Evolutionary conservation across 2,797 vertebrate genomes (phyloP).

Genomic region (Danionella dracula): DNA sequence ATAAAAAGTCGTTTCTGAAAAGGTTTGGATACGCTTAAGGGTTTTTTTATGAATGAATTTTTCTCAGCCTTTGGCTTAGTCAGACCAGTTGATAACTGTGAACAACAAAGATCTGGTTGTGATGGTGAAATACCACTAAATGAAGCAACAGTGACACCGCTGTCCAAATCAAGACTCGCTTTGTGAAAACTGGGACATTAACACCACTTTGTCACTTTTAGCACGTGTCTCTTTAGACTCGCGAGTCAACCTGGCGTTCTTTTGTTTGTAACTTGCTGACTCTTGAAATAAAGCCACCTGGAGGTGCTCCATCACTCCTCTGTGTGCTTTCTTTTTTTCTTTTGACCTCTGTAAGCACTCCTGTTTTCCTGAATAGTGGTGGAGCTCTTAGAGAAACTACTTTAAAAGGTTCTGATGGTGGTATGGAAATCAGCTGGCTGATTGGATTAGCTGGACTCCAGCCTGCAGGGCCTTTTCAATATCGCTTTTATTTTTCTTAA

Average conservation of each 20-base stretch:
- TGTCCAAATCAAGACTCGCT: slow-evolving; percentile 2
- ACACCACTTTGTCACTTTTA: slow-evolving; percentile 8
- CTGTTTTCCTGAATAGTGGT: slow-evolving; percentile 76
- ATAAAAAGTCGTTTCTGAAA: slow-evolving; percentile 1
- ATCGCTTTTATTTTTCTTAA: slow-evolving; percentile 67
- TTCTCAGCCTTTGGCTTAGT: slow-evolving; percentile 4
- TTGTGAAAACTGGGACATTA: background rate
- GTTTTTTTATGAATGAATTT: background rate
- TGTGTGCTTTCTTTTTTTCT: slow-evolving; percentile 36
- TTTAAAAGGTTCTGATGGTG: slow-evolving; percentile 71
- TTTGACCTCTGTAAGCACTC: slow-evolving; percentile 66
- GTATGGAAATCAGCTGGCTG: slow-evolving; percentile 76
- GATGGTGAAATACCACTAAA: background rate
- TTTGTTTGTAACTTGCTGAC: slow-evolving; percentile 51
- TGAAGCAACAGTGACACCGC: background rate
- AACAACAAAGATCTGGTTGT: background rate
- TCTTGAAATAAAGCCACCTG: slow-evolving; percentile 55
- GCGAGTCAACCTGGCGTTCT: slow-evolving; percentile 34
- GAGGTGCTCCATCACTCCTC: slow-evolving; percentile 35
- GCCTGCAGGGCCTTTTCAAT: slow-evolving; percentile 66
- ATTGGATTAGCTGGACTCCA: slow-evolving; percentile 74
- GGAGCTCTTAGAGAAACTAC: slow-evolving; percentile 77
- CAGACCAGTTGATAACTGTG: background rate
- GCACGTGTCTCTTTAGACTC: slow-evolving; percentile 1
- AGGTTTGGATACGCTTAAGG: slow-evolving; percentile 3